Base-by-base conservation (phyloP, 2,113 vertebrate genomes). In the Strix aluco region DNA sequence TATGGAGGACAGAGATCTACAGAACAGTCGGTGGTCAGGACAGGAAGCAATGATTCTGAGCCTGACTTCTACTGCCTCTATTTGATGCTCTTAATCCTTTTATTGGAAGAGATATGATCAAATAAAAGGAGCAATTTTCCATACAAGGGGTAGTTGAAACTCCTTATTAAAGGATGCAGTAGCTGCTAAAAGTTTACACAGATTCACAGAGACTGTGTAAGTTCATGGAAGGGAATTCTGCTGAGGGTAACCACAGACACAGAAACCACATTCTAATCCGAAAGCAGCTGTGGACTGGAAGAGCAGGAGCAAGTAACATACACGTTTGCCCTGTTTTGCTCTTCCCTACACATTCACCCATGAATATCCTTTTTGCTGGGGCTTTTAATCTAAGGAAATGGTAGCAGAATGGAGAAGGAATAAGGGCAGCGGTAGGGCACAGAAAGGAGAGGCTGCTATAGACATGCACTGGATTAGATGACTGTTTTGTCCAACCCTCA, bases 291-390 rank as follows among this genome's bases (percentile, higher is more conserved):
- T 38, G 59, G 86, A 15, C 74, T 57, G 65, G 78, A 44, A 72
- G 67, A 92, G 55, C 77, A 91, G 52, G 73, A 81, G 57, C n/a
- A 52, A 42, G 32, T 6, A 58, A 26, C 38, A 34, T 2, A 89
- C 93, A 47, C 57, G 91, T 95, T 75, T 75, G 65, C 49, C 89
- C 78, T 74, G 91, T 84, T 96, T 72, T 34, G 23, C 52, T 72
- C 21, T 71, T 54, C 69, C 77, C 34, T 59, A 11, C 1, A 1
- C 15, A 4, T 55, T 86, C 34, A 30, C 57, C 81, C 15, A 7
- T 4, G 10, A 51, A 74, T 21, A 19, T 10, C 6, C 44, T 63
- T 95, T 81, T 71, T 57, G 32, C 46, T 77, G 36, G 32, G 23
- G 26, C 25, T 95, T 94, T 72, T 67, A 42, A 62, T 36, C 7